Evolutionary conservation across 2,888 invertebrate genomes (phyloP), one percentile per base, ranked within the genome.

Genomic region (Orchesellides sinensis): DNA sequence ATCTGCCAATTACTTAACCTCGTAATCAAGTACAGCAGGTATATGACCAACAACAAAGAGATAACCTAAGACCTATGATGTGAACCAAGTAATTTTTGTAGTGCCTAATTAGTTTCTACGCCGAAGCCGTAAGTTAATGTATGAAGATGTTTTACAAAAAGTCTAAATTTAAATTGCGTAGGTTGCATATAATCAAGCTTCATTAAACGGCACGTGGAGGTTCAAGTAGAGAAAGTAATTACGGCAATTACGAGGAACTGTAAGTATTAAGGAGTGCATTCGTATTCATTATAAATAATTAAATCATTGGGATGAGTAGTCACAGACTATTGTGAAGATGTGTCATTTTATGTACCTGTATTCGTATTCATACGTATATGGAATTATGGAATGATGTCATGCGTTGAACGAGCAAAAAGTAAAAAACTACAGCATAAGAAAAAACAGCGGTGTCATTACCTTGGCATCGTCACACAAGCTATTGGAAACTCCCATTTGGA

Each of bases 381-480:
- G n/a, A 32, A 6, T 32, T 32, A 32, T 6, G 5, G 32, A 10
- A 6, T 6, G 10, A 5, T 32, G 32, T 32, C 5, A 47, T 10
- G 8, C 47, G 8, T 10, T 47, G 47, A n/a, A 4, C 5, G 47
- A 52, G 52, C 17, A 52, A 32, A 32, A 70, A 29, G 35, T 25
- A 19, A 45, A 61, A 23, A 49, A n/a, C 21, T n/a, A n/a, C n/a
- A n/a, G n/a, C n/a, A n/a, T n/a, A n/a, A n/a, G n/a, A n/a, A n/a
- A n/a, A n/a, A n/a, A n/a, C n/a, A n/a, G n/a, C n/a, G n/a, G 1
- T 17, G n/a, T 59, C 80, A 84, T 88, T 90, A 94, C 94, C 90
- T 92, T 92, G 63, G 92, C 94, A 91, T 94, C 92, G 89, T 95
- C 95, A 89, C 95, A 95, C 0, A 90, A 85, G 0, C 88, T 84